Conservation (phyloP, 2,113 vertebrate genomes). For the Tympanuchus pallidicinctus region DNA sequence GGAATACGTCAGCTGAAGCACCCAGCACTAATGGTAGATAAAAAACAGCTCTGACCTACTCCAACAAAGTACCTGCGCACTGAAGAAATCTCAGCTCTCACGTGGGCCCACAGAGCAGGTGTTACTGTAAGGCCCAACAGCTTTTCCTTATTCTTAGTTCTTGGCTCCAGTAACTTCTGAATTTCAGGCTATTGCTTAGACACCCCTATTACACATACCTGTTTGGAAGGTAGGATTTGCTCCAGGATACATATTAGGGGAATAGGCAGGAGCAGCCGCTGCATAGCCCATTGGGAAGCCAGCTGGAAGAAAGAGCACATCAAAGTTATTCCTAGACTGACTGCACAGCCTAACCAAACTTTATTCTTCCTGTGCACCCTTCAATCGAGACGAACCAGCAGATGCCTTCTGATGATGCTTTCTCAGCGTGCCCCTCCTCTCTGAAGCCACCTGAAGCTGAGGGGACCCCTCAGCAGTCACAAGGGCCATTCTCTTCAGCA, state of each 20-base stretch:
- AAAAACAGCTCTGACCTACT: not conserved
- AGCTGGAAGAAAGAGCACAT: slow-evolving; percentile 72
- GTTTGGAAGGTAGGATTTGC: slow-evolving; percentile 91
- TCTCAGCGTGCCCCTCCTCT: not conserved
- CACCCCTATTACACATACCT: slow-evolving; percentile 74
- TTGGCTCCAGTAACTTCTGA: not conserved
- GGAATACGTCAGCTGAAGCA: not conserved
- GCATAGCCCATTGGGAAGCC: slow-evolving; percentile 96
- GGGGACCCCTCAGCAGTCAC: not conserved
- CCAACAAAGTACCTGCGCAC: not conserved
- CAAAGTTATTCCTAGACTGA: slow-evolving; percentile 1
- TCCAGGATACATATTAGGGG: slow-evolving; percentile 91
- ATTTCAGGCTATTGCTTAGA: not conserved
- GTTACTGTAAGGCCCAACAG: not conserved
- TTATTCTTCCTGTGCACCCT: not conserved
- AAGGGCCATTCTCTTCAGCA: not conserved
- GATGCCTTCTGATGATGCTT: not conserved
- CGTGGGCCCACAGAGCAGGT: not conserved
- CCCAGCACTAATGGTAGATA: not conserved
- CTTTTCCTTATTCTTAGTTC: not conserved
- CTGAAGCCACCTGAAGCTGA: not conserved
- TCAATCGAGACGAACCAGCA: not conserved
- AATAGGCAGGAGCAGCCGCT: slow-evolving; percentile 91
- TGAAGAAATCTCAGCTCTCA: not conserved
- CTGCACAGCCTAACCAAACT: not conserved